Base-by-base conservation (phyloP, 2,113 vertebrate genomes). In the Phocoena phocoena region DNA sequence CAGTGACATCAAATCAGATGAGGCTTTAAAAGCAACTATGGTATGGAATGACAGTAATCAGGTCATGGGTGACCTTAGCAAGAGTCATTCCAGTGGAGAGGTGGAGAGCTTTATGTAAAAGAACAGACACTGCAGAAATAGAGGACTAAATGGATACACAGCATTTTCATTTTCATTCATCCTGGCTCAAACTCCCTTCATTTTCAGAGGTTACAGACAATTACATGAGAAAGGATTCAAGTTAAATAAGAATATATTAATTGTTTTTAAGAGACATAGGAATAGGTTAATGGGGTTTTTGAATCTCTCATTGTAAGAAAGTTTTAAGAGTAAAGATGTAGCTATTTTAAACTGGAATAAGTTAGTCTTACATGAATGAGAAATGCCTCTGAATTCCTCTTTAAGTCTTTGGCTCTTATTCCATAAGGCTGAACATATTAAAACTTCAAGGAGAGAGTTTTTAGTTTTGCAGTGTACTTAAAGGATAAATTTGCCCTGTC, bases 401-500 rank as follows among this genome's bases (percentile, higher is more conserved):
- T 83, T 76, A 71, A 67, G 28, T 77, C 38, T 88, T 73, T 88
- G 77, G 36, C 17, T 92, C 70, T 94, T 80, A 68, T 87, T 82
- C n/a, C 58, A 23, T 74, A 73, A 86, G 17, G 31, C 33, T 93
- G 71, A 93, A 47, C 33, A 63, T 90, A 67, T n/a, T 70, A 92
- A 96, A n/a, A 77, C 60, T 88, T 68, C 12, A 94, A 85, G 47
- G 47, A 93, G 28, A 86, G 33, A 20, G 17, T 92, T 94, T 97
- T 93, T 73, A 84, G 85, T 96, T 98, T 88, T 92, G 67, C 81
- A 71, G 68, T 44, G 8, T 82, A 81, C 55, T 92, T 92, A 94
- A 5, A 83, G 67, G 21, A 97, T 97, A 91, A 92, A 98, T 96
- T 96, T 82, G 11, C 62, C 36, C 71, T 79, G 41, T 83, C 88